These are phyloP conservation scores for Acronicta aceris DNA, from an alignment of 2,888 invertebrate species.

Conservation along the genomic window DNA sequence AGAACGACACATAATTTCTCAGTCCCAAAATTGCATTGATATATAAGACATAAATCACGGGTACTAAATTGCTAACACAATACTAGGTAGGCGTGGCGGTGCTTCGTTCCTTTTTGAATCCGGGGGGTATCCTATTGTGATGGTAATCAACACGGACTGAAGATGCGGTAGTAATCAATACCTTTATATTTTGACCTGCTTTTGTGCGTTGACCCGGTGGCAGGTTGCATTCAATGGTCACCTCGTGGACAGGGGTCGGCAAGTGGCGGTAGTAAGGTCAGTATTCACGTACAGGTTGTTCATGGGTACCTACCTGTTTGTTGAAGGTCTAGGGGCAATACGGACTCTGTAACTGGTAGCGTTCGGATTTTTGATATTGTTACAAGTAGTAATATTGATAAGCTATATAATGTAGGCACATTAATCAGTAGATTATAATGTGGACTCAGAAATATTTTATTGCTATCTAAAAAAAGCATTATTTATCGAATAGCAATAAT, in stretches of 20 bases:
- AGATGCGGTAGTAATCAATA: conserved; percentile 75
- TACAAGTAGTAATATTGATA: too few relatives aligned
- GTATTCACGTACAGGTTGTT: conserved; percentile 24
- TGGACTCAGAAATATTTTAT: too few relatives aligned
- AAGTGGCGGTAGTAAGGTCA: conserved; percentile 45
- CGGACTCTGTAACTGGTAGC: neutral
- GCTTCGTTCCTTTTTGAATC: conserved; percentile 61
- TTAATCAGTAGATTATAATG: too few relatives aligned
- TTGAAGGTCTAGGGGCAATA: neutral
- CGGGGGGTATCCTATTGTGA: conserved; percentile 79
- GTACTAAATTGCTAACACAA: conserved; percentile 63
- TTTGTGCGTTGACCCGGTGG: conserved; percentile 78
- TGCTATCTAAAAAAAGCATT: too few relatives aligned
- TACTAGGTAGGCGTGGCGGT: conserved; percentile 62
- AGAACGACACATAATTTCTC: neutral
- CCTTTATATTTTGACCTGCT: conserved; percentile 60
- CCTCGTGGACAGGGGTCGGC: conserved; percentile 54
- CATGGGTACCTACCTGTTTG: neutral
- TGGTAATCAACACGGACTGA: conserved; percentile 68
- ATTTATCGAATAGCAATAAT: too few relatives aligned
- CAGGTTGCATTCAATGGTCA: conserved; percentile 77
- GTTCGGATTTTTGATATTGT: too few relatives aligned
- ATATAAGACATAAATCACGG: conserved; percentile 33
- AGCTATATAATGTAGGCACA: too few relatives aligned
- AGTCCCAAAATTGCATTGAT: conserved; percentile 14